Base-by-base conservation (phyloP, 2,888 invertebrate genomes). In the Dioctria linearis region DNA sequence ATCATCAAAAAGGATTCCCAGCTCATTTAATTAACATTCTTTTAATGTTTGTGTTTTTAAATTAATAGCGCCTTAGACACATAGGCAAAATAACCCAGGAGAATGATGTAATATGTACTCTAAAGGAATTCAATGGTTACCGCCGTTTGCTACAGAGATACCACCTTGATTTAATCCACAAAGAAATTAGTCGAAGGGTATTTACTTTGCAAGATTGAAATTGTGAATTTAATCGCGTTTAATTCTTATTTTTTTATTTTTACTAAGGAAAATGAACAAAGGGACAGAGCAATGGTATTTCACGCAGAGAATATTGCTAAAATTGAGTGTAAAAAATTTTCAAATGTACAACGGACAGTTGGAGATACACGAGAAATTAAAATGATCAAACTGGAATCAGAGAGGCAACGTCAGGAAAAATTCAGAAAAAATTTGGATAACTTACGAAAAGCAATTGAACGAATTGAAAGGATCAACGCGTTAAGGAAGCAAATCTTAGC, bases 101-200 rank as follows among this genome's bases (percentile, higher is more conserved):
- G 39, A 91, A 91, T 2, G 89, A 92, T 78, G 92, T 93, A 0
- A 90, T 93, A 2, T 93, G 93, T 85, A 90, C 91, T 2, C 86
- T 93, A 25, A 91, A 91, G 82, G 92, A 93, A 84, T 93, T 93
- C 85, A 93, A 93, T 85, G 90, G 91, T 82, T 92, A 92, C 87
- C 90, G 93, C 79, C 90, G 91, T 83, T 92, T 91, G 83, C 86
- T 93, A 78, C 91, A 91, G 83, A 90, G 91, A 81, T 90, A 90
- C 25, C 91, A 91, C 82, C 89, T 92, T 86, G 91, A 91, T 80
- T 88, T 90, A 78, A 90, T 92, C 80, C 90, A 91, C 80, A 86
- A 85, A 71, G 86, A 87, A 42, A 83, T 86, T 5, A 85, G 84
- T n/a, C 84, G 84, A 11, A 81, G 85, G 61, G 85, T 85, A 83